Conservation (phyloP, 2,113 vertebrate species). For the Ictalurus punctatus region DNA sequence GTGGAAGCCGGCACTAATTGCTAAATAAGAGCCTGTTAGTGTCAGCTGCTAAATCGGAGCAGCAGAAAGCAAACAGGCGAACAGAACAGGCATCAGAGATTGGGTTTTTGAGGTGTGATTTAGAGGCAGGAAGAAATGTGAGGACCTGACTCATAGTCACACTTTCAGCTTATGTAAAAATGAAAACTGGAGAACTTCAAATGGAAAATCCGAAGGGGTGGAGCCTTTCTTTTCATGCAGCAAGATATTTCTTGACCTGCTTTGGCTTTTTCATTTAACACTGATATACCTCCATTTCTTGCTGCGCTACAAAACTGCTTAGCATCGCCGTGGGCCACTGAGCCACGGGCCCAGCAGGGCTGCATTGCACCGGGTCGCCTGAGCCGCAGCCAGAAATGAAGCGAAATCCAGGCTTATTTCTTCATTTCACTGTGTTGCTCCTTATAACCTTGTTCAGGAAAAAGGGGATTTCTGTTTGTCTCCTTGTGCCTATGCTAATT, state of each 20-base stretch:
- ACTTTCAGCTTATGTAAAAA: not conserved
- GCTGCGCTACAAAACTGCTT: conserved; percentile 33
- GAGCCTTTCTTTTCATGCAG: conserved; percentile 14
- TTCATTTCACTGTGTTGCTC: conserved; percentile 34
- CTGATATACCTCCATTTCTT: conserved; percentile 21
- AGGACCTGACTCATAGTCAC: not conserved
- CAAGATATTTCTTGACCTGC: conserved; percentile 37
- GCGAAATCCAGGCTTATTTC: conserved; percentile 38
- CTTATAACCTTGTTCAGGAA: conserved; percentile 34
- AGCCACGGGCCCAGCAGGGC: conserved; percentile 31
- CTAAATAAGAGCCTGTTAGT: conserved; percentile 68
- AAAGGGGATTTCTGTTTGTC: conserved; percentile 40
- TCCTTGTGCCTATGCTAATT: conserved; percentile 38
- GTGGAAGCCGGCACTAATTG: conserved; percentile 67
- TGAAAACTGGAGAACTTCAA: conserved; percentile 13
- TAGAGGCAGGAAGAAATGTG: not conserved
- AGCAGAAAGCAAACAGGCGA: conserved; percentile 52
- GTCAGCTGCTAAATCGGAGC: conserved; percentile 61
- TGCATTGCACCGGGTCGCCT: not conserved
- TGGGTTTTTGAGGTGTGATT: not conserved
- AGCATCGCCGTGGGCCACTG: conserved; percentile 14
- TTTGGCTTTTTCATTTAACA: conserved; percentile 32
- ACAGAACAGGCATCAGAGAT: conserved; percentile 54
- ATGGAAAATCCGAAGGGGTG: conserved; percentile 15
- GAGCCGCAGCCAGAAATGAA: conserved; percentile 24